A percentile compares a stretch with the other conserved stretches of the same genome.
Conservation (phyloP, 2,888 invertebrate genomes). For the Agrotis segetum region DNA sequence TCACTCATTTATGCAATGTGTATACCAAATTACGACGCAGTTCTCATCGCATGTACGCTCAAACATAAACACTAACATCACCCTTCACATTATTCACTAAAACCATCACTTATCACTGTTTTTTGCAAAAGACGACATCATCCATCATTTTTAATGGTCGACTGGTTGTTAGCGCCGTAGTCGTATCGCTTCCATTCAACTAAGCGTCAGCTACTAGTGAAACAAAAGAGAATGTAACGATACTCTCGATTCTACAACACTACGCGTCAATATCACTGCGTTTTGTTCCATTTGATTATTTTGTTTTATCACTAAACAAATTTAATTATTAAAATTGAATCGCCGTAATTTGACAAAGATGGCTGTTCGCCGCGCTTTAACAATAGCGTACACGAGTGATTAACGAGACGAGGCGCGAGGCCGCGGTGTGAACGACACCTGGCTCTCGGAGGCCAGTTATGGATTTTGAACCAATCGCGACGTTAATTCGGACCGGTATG, state of each 20-base stretch:
- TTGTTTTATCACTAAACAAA: conserved; percentile 76
- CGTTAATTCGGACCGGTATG: conserved; percentile 91
- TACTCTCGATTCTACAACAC: conserved; percentile 80
- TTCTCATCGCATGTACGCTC: conserved; percentile 84
- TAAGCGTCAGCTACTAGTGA: conserved; percentile 85
- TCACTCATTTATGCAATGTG: conserved; percentile 90
- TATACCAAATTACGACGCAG: conserved; percentile 89
- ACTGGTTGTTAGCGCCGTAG: conserved; percentile 86
- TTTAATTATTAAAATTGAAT: conserved; percentile 86
- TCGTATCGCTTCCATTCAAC: conserved; percentile 89
- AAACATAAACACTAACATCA: conserved; percentile 85
- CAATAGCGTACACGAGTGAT: conserved; percentile 90
- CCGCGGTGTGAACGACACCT: conserved; percentile 92
- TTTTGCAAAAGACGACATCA: conserved; percentile 88
- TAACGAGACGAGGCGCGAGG: conserved; percentile 91
- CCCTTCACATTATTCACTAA: conserved; percentile 87
- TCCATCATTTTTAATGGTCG: conserved; percentile 89
- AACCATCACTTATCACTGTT: conserved; percentile 87
- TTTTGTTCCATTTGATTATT: conserved; percentile 84
- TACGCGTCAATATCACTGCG: conserved; percentile 79
- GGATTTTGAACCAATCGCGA: conserved; percentile 91
- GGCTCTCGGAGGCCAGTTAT: conserved; percentile 91
- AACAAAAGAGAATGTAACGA: conserved; percentile 90
- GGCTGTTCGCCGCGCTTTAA: conserved; percentile 89
- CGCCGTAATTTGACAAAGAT: conserved; percentile 90